A percentile compares a stretch with the other conserved stretches of the same genome.
Conservation (phyloP, 2,113 vertebrate species). For the Thunnus thynnus region DNA sequence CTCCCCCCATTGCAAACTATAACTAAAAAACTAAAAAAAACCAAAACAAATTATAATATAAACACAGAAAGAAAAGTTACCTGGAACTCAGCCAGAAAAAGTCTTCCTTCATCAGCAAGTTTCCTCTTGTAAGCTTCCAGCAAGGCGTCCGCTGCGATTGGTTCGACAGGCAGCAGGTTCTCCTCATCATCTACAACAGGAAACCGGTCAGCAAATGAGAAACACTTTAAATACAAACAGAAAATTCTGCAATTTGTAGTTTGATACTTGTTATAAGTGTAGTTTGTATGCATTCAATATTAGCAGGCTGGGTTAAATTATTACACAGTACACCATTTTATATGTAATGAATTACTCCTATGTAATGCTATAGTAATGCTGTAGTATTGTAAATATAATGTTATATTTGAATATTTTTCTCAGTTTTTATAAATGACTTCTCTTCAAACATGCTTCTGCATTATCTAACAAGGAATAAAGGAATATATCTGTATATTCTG, state of each 20-base stretch:
- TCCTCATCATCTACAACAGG: conserved; percentile 87
- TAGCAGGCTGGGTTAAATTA: too few species aligned
- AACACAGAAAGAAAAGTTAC: conserved; percentile 73
- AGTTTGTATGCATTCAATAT: neutral
- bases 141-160: conserved; percentile 89
- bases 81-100: conserved; percentile 98
- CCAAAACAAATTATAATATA: neutral
- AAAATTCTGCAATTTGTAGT: neutral
- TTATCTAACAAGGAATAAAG: neutral
- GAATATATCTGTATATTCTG: too few species aligned
- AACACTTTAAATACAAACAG: neutral
- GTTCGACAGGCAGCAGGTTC: conserved; percentile 89
- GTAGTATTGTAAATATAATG: neutral
- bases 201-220: neutral
- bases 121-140: conserved; percentile 93
- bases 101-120: conserved; percentile 93
- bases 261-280: neutral
- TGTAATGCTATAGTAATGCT: neutral
- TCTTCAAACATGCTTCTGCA: neutral
- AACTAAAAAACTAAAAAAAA: neutral
- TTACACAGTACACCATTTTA: too few species aligned
- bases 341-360: neutral
- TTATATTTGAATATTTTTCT: neutral
- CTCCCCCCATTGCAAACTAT: neutral
- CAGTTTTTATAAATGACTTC: neutral